Evolutionary conservation across 2,797 vertebrate genomes (phyloP).

Genomic region (Acridotheres tristis): DNA sequence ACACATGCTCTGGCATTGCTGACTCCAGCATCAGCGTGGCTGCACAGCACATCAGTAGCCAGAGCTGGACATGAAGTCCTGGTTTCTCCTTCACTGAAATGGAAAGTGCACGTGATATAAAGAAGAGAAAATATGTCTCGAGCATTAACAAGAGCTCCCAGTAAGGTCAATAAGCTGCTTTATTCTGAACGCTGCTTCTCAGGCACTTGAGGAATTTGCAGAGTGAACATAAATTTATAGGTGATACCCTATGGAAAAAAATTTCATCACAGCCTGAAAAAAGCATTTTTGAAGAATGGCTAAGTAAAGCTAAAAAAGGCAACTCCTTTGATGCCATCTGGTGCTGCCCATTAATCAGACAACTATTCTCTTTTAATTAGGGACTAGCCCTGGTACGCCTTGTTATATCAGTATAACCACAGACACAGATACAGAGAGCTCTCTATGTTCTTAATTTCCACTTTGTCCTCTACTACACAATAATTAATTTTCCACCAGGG

Average conservation of each 20-base stretch:
- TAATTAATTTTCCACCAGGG: not conserved
- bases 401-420: not conserved
- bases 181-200: not conserved
- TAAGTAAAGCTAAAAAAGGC: constrained; percentile 12
- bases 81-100: not conserved
- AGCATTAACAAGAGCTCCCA: fast-evolving
- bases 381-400: not conserved
- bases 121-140: not conserved
- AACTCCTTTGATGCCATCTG: constrained; percentile 17
- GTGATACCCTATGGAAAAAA: not conserved
- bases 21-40: not conserved
- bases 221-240: not conserved
- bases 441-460: not conserved
- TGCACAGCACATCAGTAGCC: not conserved
- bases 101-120: not conserved
- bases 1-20: fast-evolving
- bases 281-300: not conserved
- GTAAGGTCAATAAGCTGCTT: not conserved
- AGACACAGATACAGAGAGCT: not conserved
- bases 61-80: not conserved
- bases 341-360: constrained; percentile 10
- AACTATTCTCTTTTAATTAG: constrained; percentile 22
- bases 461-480: not conserved
- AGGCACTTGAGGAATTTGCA: fast-evolving
- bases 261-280: not conserved